phyloP scores from a whole-genome alignment of 1,140 invertebrate genomes.

The Drosophila willistoni region DNA sequence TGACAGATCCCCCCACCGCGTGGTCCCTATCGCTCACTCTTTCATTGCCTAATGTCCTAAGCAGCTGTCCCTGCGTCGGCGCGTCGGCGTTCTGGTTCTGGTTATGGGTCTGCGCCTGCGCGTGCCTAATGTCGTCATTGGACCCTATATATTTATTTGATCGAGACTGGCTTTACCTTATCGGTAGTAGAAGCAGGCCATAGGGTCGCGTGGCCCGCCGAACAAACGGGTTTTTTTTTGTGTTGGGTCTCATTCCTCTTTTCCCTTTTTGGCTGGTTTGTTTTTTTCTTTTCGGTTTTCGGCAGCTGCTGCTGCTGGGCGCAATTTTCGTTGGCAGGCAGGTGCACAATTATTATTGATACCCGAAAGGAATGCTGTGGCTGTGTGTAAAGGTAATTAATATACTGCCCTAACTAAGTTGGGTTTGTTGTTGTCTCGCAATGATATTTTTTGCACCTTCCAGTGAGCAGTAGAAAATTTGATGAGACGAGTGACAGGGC shows the following conservation, averaged over 20 bases:
- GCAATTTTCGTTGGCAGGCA: conserved; percentile 66
- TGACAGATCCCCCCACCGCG: conserved; percentile 29
- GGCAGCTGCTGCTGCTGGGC: conserved; percentile 40
- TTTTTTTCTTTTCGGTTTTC: conserved; percentile 23
- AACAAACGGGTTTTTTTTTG: conserved; percentile 67
- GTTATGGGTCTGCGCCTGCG: conserved; percentile 42
- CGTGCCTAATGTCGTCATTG: conserved; percentile 62
- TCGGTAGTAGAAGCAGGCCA: conserved; percentile 1
- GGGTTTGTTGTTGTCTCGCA: conserved; percentile 32
- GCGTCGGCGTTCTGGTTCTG: too few species aligned
- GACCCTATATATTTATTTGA: background rate
- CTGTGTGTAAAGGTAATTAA: conserved; percentile 59
- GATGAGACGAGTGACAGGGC: conserved; percentile 2
- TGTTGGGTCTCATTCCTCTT: conserved; percentile 24
- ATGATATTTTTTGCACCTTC: conserved; percentile 73
- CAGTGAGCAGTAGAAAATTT: conserved; percentile 23
- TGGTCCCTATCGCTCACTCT: background rate
- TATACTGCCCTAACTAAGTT: conserved; percentile 39
- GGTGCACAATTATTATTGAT: conserved; percentile 78
- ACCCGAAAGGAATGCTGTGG: conserved; percentile 45
- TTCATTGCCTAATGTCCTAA: conserved; percentile 50
- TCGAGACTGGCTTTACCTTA: background rate
- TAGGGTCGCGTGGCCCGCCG: conserved; percentile 56
- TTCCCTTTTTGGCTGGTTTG: conserved; percentile 45
- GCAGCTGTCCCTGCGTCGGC: conserved; percentile 59